Evolutionary conservation across 2,113 vertebrate species (phyloP).

Genomic region (Hirundichthys speculiger): DNA sequence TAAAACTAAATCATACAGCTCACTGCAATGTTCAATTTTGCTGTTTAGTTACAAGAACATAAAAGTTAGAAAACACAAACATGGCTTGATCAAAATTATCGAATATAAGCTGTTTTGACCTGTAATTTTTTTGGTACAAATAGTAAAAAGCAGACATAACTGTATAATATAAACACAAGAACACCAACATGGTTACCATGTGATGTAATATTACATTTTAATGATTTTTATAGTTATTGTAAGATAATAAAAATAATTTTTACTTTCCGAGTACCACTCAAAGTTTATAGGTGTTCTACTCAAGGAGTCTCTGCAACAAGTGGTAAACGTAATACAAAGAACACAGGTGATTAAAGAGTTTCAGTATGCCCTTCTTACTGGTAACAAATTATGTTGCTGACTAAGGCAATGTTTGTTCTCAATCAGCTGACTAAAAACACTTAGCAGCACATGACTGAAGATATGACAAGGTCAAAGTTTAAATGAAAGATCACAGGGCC

Average conservation of each 20-base stretch:
- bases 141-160: background rate
- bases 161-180: background rate
- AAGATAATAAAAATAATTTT: background rate
- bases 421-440: conserved; percentile 23
- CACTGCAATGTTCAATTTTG: too few relatives aligned
- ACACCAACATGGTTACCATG: too few relatives aligned
- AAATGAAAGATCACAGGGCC: background rate
- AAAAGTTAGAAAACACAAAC: conserved; percentile 3
- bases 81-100: conserved; percentile 15
- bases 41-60: too few relatives aligned
- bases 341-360: background rate
- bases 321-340: background rate
- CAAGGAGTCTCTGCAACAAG: background rate
- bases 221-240: background rate
- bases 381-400: conserved; percentile 51
- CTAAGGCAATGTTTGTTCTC: conserved; percentile 5
- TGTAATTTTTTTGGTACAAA: conserved; percentile 26
- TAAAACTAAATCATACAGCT: too few relatives aligned
- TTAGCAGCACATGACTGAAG: conserved; percentile 32
- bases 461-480: conserved; percentile 35
- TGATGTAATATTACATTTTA: background rate
- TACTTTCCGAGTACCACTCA: background rate
- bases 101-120: too few relatives aligned
- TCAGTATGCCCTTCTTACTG: background rate
- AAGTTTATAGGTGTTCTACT: background rate